A percentile compares a stretch with the other conserved stretches of the same genome.
Evolutionary conservation across 2,113 vertebrate species (phyloP).

Genomic region (Notothenia coriiceps): DNA sequence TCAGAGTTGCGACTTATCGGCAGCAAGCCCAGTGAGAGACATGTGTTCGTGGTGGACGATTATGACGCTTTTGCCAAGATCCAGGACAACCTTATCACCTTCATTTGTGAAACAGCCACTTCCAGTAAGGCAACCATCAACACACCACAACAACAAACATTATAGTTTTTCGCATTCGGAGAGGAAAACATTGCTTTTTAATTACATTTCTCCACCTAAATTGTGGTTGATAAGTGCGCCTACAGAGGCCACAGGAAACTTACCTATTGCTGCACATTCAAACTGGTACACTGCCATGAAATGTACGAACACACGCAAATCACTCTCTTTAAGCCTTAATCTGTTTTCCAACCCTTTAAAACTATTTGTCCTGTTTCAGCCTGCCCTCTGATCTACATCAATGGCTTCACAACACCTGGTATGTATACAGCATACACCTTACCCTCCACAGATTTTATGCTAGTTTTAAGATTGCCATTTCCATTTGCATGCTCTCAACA

Average conservation of each 20-base stretch:
- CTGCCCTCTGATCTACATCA: conserved; percentile 97
- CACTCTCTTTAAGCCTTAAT: conserved; percentile 17
- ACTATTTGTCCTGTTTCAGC: conserved; percentile 83
- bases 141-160: neutral
- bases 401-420: conserved; percentile 98
- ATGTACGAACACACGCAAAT: conserved; percentile 23
- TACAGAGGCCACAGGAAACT: conserved; percentile 20
- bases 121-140: conserved; percentile 86
- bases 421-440: conserved; percentile 67
- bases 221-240: neutral
- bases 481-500: neutral
- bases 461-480: neutral
- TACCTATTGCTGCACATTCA: neutral
- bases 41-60: conserved; percentile 96
- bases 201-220: neutral
- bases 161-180: neutral
- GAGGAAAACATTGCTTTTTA: neutral
- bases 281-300: conserved; percentile 1
- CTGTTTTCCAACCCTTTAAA: conserved; percentile 36
- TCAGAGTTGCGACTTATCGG: conserved; percentile 92
- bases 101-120: conserved; percentile 98
- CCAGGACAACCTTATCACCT: conserved; percentile 97
- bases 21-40: conserved; percentile 97
- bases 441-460: neutral
- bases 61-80: conserved; percentile 98